Base-by-base conservation (phyloP, 2,113 vertebrate genomes). In the Brachyhypopomus gauderio region DNA sequence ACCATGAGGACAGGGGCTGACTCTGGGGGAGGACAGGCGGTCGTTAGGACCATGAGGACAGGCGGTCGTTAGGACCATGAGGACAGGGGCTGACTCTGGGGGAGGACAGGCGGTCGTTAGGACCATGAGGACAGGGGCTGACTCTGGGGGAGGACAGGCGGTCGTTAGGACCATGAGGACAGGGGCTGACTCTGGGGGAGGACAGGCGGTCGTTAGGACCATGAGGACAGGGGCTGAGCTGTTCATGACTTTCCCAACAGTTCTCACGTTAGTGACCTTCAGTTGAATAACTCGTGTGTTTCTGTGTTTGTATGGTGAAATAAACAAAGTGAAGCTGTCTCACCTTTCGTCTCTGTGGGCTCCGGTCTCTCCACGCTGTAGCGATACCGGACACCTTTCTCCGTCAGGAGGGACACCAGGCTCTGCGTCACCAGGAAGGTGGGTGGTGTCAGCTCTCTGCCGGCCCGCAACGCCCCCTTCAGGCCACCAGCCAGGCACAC, bases 351-450 rank as follows among this genome's bases (percentile, higher is more conserved):
- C 48, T 94, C 93, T 0, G n/a, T 17, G 9, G 85, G 38, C 34
- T 92, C 87, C 1, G 79, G 1, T 80, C 86, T 90, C 4, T 94
- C 93, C 3, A 79, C 22, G n/a, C 72, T 85, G 74, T 87, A 87
- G 22, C 90, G 89, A 75, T 86, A 89, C 9, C 90, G 87, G 59
- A 91, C 79, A 1, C 90, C 90, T 85, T 93, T 93, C 58, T 93
- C 92, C 0, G 93, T 93, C 56, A 95, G 90, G 75, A 95, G 88
- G 5, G 92, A 91, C 70, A 95, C 93, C 74, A 95, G 90, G 72
- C 89, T 92, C 81, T 95, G 94, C 16, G 93, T 94, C 80, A 95
- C 94, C 84, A 94, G 86, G 82, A 95, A 95, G 0, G 89, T 90
- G 0, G 92, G 88, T 0, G 91, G 87, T 0, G 75, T 89, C 60